Percentiles rank a stretch among this genome's conserved stretches.
Conservation (phyloP, 2,113 vertebrate genomes). For the Psettodes erumei region DNA sequence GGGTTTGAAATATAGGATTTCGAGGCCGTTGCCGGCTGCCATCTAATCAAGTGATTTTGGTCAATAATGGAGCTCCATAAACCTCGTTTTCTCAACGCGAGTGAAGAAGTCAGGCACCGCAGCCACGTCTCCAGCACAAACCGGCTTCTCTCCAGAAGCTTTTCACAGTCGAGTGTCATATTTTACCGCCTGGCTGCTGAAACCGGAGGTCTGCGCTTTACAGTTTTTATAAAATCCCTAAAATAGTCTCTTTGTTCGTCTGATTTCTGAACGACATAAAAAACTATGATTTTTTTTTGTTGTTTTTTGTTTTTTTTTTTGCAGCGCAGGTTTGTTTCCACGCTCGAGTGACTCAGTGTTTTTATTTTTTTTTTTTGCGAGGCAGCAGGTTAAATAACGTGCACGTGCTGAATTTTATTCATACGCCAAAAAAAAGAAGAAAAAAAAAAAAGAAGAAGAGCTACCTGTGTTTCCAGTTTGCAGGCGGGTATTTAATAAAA, state of each 20-base stretch:
- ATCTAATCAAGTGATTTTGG: conserved; percentile 34
- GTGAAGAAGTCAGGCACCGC: conserved; percentile 11
- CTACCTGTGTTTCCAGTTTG: neutral
- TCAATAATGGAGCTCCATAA: conserved; percentile 36
- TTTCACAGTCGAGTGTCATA: neutral
- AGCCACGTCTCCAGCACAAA: neutral
- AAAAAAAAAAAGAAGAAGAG: neutral
- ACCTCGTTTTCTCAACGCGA: conserved; percentile 36
- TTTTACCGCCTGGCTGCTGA: too few species aligned
- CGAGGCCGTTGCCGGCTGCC: conserved; percentile 37
- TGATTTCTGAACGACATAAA: too few species aligned
- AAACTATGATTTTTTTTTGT: too few species aligned
- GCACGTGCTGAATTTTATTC: neutral
- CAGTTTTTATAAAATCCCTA: neutral
- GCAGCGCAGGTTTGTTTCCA: neutral
- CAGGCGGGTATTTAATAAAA: neutral
- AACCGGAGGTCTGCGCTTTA: neutral
- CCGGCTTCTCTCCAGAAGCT: neutral
- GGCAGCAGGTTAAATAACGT: too few species aligned
- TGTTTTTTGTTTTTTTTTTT: neutral
- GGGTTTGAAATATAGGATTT: conserved; percentile 32
- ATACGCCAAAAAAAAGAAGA: neutral
- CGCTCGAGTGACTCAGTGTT: neutral
- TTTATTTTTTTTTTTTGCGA: too few species aligned
- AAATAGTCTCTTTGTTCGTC: too few species aligned